Evolutionary conservation across 2,797 vertebrate genomes (phyloP).

Genomic region (Darevskia nairensis): DNA sequence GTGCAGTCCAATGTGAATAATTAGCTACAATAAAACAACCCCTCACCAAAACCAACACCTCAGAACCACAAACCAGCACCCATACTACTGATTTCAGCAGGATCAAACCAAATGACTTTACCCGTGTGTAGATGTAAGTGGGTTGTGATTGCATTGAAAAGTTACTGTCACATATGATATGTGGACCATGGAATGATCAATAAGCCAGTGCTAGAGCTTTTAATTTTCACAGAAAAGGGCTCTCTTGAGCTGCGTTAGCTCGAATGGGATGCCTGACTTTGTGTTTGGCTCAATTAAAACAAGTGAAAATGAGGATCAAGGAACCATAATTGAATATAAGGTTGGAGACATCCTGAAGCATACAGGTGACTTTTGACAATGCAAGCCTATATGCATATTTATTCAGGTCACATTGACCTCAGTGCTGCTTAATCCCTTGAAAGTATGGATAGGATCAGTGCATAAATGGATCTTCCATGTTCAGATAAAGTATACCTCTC

Average conservation of each 20-base stretch:
- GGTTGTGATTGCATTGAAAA: neutral
- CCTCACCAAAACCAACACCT: neutral
- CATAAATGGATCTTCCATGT: neutral
- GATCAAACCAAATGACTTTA: neutral
- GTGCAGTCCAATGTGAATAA: neutral
- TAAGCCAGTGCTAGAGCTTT: neutral
- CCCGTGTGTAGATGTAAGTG: neutral
- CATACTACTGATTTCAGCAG: neutral
- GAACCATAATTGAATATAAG: neutral
- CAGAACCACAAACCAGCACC: neutral
- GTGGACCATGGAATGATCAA: neutral
- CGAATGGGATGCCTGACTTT: neutral
- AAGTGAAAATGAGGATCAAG: neutral
- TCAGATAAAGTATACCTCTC: neutral
- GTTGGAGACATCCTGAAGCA: neutral
- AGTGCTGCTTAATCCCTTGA: neutral
- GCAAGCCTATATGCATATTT: neutral
- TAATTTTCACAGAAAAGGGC: no score
- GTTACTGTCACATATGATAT: neutral
- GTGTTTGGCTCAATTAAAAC: neutral
- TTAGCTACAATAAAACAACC: neutral
- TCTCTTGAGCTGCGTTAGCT: neutral
- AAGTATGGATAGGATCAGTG: neutral
- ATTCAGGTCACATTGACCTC: neutral
- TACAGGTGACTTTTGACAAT: neutral